Evolutionary conservation across 2,797 vertebrate genomes (phyloP).

Genomic region (Acanthornis magna): DNA sequence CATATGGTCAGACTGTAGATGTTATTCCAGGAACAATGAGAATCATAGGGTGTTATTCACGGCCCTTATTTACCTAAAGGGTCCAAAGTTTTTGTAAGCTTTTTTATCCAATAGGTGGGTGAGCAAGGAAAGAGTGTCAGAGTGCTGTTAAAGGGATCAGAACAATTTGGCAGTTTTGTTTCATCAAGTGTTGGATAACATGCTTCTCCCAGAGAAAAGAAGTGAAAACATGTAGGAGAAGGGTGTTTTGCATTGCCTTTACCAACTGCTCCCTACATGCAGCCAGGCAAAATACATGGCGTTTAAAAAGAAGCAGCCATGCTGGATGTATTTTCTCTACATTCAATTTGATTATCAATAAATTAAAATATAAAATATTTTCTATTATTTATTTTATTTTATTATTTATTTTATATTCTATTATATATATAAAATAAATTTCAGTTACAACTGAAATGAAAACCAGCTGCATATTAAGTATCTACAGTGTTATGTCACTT

Average conservation of each 20-base stretch:
- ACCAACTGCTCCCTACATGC: background rate
- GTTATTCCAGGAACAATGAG: background rate
- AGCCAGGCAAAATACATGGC: background rate
- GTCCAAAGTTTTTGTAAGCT: background rate
- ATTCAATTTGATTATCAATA: background rate
- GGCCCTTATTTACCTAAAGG: background rate
- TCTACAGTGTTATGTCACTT: background rate
- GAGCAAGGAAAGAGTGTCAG: background rate
- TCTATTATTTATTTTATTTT: too few species aligned
- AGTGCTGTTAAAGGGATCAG: background rate
- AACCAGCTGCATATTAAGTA: background rate
- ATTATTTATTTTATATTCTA: too few species aligned
- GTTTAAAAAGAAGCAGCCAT: background rate
- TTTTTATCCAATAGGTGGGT: background rate
- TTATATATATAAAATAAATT: too few species aligned
- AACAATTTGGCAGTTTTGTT: background rate
- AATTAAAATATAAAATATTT: background rate
- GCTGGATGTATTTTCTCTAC: background rate
- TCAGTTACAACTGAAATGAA: background rate
- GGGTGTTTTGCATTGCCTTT: background rate
- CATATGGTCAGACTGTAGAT: background rate
- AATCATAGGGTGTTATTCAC: background rate
- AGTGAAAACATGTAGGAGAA: background rate
- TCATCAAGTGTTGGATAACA: background rate
- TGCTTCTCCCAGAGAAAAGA: background rate